A percentile compares a stretch with the other conserved stretches of the same genome.
Evolutionary conservation across 1,140 invertebrate genomes (phyloP).

Genomic region (Lucilia sericata): DNA sequence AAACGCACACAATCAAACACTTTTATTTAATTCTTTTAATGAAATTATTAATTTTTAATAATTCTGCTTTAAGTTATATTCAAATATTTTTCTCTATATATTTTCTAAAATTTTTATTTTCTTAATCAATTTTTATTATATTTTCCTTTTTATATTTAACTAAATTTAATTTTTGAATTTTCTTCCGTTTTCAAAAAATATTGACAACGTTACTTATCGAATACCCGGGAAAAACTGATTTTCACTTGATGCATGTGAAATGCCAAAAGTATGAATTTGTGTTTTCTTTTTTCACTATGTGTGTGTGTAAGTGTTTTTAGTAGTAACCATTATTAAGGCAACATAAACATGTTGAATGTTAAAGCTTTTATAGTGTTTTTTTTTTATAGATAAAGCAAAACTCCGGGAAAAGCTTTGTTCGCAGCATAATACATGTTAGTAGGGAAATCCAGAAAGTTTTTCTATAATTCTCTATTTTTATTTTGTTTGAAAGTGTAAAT

Average conservation of each 20-base stretch:
- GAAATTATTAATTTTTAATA: not conserved
- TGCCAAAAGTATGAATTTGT: conserved; percentile 40
- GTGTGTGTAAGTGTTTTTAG: not conserved
- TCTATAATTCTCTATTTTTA: not conserved
- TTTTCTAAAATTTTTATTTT: conserved; percentile 7
- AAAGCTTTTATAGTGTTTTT: not conserved
- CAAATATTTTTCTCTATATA: not conserved
- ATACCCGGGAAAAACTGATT: conserved; percentile 65
- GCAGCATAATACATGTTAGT: not conserved
- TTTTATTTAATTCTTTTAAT: not conserved
- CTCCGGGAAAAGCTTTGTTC: conserved; percentile 2
- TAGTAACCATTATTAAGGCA: not conserved
- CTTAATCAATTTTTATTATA: not conserved
- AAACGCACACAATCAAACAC: not conserved
- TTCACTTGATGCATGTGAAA: conserved; percentile 66
- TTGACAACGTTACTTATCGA: conserved; percentile 55
- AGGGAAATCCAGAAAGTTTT: not conserved
- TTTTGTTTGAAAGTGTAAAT: not conserved
- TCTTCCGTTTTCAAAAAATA: conserved; percentile 18
- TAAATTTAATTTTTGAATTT: not conserved
- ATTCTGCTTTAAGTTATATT: not conserved
- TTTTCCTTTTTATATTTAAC: not conserved
- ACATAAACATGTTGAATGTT: conserved; percentile 28
- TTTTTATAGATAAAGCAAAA: not conserved
- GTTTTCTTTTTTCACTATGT: not conserved